These are phyloP conservation scores for Acleris emargana DNA, from an alignment of 2,888 invertebrate species.

Conservation along the genomic window DNA sequence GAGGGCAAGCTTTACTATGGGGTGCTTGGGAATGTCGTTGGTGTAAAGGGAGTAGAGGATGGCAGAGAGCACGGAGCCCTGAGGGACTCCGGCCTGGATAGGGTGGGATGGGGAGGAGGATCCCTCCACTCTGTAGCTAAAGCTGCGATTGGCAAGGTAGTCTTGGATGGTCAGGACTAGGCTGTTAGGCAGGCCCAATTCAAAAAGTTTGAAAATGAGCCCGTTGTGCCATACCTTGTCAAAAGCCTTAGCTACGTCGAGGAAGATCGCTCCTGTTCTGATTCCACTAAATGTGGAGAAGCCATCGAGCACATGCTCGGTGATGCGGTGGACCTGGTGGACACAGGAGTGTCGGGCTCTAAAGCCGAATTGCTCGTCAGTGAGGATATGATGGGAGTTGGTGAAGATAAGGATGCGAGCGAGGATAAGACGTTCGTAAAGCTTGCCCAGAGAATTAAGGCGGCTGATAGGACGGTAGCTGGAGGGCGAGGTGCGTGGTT, in stretches of 20 bases:
- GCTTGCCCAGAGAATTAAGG: background rate
- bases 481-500: background rate
- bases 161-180: no score
- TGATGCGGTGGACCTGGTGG: no score
- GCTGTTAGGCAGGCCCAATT: background rate
- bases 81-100: constrained; percentile 15
- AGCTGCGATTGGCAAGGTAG: no score
- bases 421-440: background rate
- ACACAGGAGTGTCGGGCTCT: no score
- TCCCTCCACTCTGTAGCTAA: no score
- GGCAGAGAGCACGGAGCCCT: constrained; percentile 4
- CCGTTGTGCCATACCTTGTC: constrained; percentile 7
- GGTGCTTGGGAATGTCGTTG: background rate
- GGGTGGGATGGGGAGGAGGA: background rate
- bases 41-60: constrained; percentile 2
- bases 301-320: no score
- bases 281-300: background rate
- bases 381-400: no score
- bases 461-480: constrained; percentile 4
- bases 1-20: background rate
- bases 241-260: constrained; percentile 4
- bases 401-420: background rate
- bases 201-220: background rate
- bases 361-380: no score
- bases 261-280: background rate